Conservation (phyloP, 2,797 vertebrate species). For the Pseudochirops corinnae region DNA sequence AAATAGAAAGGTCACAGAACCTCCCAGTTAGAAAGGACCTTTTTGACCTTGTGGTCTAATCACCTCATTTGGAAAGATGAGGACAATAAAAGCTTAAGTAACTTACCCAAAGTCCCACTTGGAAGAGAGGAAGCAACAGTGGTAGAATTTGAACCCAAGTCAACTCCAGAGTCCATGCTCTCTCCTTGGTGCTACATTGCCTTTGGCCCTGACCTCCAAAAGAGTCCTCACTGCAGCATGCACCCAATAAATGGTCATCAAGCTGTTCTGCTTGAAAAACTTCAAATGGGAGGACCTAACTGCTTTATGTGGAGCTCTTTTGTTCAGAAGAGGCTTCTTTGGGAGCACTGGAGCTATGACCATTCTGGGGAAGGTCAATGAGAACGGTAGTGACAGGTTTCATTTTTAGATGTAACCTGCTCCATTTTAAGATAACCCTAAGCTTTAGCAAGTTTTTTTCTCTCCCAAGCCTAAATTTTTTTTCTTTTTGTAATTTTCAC, state of each 20-base stretch:
- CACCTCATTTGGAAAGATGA: not conserved
- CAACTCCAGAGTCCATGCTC: not conserved
- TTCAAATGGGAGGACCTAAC: not conserved
- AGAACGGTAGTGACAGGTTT: no score
- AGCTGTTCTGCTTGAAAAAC: not conserved
- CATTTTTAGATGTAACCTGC: no score
- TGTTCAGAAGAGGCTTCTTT: no score
- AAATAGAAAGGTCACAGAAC: not conserved
- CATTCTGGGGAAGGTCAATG: no score
- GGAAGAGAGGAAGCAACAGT: not conserved
- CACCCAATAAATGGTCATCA: not conserved
- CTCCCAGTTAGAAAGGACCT: not conserved
- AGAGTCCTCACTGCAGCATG: not conserved
- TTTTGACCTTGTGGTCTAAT: not conserved
- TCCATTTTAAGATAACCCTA: not conserved
- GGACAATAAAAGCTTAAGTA: not conserved
- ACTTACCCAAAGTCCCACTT: not conserved
- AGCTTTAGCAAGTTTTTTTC: not conserved
- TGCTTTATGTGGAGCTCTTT: not conserved
- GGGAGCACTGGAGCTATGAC: no score
- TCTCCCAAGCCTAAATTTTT: not conserved
- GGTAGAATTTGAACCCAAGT: not conserved
- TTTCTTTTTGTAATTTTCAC: not conserved
- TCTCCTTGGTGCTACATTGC: not conserved
- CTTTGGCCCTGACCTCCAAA: not conserved